Evolutionary conservation across 2,888 invertebrate genomes (phyloP).

Genomic region (Drosophila tanythrix): DNA sequence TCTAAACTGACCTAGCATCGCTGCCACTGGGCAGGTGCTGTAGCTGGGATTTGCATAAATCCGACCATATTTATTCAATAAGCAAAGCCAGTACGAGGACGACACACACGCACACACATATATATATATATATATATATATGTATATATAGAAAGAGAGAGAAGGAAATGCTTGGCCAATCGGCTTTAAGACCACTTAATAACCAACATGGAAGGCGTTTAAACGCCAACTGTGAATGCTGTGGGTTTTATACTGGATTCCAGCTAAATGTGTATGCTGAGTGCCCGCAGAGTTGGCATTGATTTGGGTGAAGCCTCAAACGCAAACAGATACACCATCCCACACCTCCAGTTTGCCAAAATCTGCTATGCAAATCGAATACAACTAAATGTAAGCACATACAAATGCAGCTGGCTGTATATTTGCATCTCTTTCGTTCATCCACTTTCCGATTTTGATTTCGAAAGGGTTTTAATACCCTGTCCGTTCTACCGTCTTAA

Average conservation of each 20-base stretch:
- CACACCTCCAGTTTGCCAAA: slow-evolving; percentile 17
- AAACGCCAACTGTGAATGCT: slow-evolving; percentile 21
- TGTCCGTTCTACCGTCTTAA: slow-evolving; percentile 1
- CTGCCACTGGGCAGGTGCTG: slow-evolving; percentile 20
- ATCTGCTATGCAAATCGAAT: slow-evolving; percentile 76
- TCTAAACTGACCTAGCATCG: slow-evolving; percentile 4
- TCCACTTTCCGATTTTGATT: slow-evolving; percentile 52
- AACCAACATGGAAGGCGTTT: slow-evolving; percentile 62
- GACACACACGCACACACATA: background rate
- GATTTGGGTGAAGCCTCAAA: slow-evolving; percentile 62
- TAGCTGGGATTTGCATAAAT: slow-evolving; percentile 70
- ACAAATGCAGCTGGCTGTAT: slow-evolving; percentile 62
- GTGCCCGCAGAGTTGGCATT: slow-evolving; percentile 68
- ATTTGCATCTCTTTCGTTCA: slow-evolving; percentile 19
- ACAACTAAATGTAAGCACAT: slow-evolving; percentile 79
- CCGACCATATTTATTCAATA: slow-evolving; percentile 74
- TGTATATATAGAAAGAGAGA: slow-evolving; percentile 5
- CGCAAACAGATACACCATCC: background rate
- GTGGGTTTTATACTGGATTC: slow-evolving; percentile 2
- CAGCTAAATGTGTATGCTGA: slow-evolving; percentile 34
- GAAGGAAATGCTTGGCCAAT: slow-evolving; percentile 45
- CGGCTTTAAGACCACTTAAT: slow-evolving; percentile 79
- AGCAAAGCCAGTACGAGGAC: slow-evolving; percentile 35
- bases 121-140: background rate
- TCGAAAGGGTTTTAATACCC: slow-evolving; percentile 72